Base-by-base conservation (phyloP, 2,113 vertebrate genomes). In the Neoarius graeffei region DNA sequence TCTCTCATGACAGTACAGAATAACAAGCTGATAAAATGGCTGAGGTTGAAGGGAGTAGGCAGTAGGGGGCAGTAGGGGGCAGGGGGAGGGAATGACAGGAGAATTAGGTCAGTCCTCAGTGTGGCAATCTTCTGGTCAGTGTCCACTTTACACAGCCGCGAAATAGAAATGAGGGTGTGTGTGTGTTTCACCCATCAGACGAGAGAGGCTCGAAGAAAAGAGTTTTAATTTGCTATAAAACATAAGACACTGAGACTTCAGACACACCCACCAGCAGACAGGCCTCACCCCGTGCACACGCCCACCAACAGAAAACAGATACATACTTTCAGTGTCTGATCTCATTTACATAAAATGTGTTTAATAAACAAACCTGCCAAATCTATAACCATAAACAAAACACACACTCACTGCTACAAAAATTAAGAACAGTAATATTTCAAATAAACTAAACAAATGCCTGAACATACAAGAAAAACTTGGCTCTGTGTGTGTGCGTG, bases 381-480 rank as follows among this genome's bases (percentile, higher is more conserved):
- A 20, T 25, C 10, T 52, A 76, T 52, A 76, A 25, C 7, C 74
- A 54, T 6, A 56, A 79, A 79, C 71, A 48, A 17, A 48, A 67
- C 10, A 11, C 73, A 74, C 74, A 25, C 5, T 27, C 13, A 15
- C 54, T 25, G 9, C 73, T 25, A 52, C 73, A 76, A 74, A 74
- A 20, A 23, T 11, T 77, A 77, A 54, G 50, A 79, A 0, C 25
- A 54, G 25, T n/a, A 79, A 8, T 79, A 79, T 54, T 54, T 15
- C 76, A 79, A 52, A 79, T 76, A 79, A 56, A 79, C 25, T 54
- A 79, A 54, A 79, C 15, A 27, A n/a, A 56, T 27, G 77, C 54
- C 1, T 64, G 7, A 64, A 42, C 42, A 19, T 42, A 64, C 42
- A 76, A 6, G 9, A 59, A 62, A 60, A 54, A 56, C 57, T 7